A percentile compares a stretch with the other conserved stretches of the same genome.
phyloP scores from a whole-genome alignment of 2,888 invertebrate genomes.

The Tachina lurida region DNA sequence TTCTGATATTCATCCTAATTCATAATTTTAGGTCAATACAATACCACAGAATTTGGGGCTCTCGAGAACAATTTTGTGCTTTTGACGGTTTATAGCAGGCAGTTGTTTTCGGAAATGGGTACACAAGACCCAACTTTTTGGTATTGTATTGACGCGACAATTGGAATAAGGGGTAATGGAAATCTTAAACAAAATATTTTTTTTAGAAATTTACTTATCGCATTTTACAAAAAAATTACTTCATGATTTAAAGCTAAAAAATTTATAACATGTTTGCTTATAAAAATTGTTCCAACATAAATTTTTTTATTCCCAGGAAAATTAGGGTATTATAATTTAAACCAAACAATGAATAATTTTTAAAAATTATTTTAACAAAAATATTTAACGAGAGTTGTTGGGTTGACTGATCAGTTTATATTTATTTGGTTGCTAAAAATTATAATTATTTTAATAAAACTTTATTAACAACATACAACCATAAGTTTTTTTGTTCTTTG shows the following conservation, averaged over 20 bases:
- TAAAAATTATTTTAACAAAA: neutral
- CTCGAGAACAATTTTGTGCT: too few species aligned
- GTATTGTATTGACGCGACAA: too few species aligned
- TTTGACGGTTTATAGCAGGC: too few species aligned
- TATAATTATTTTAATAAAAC: slow-evolving; percentile 35
- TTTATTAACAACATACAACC: slow-evolving; percentile 74
- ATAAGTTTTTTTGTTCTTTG: slow-evolving; percentile 67
- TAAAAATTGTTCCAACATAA: neutral
- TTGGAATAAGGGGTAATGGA: neutral
- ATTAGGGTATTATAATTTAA: neutral
- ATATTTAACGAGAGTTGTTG: neutral
- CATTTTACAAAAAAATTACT: too few species aligned
- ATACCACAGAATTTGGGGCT: too few species aligned
- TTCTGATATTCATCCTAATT: too few species aligned
- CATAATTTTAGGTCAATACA: too few species aligned
- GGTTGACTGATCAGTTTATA: neutral
- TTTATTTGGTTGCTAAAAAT: slow-evolving; percentile 1
- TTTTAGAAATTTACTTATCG: neutral
- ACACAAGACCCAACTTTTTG: too few species aligned
- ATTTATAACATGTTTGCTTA: neutral
- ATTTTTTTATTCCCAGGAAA: slow-evolving; percentile 14
- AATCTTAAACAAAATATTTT: neutral
- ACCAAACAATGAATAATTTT: neutral
- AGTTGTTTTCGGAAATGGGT: too few species aligned
- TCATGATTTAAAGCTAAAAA: neutral